Base-by-base conservation (phyloP, 2,888 invertebrate genomes). In the Capitulum mitella region DNA sequence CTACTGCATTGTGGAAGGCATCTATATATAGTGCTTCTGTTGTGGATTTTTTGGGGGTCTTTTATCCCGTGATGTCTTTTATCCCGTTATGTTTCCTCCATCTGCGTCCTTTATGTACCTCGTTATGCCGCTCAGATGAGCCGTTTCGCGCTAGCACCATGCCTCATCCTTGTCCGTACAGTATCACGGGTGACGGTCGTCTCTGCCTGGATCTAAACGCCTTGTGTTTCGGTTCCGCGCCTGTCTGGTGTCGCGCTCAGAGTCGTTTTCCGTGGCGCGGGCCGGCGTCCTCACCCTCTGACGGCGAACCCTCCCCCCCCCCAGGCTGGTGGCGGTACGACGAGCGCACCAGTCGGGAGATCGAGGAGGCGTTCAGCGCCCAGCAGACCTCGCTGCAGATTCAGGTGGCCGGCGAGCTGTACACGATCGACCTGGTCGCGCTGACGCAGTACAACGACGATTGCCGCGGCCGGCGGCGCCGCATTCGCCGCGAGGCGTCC, bases 241-340 rank as follows among this genome's bases (percentile, higher is more conserved):
- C 64, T 8, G 46, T 14, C 10, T 46, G 10, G 10, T 14, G 8
- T 46, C 46, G 8, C 10, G 10, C 46, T 46, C 46, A 46, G 46
- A 12, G 10, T 46, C 46, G 10, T 46, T 78, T 78, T 77, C 80
- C 85, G 79, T 54, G 22, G 54, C 22, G 22, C 54, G 16, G 19
- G 6, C 6, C 16, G 26, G 19, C 3, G 19, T 22, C 19, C 54
- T 22, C 51, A 10, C 51, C 51, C 51, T 22, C 51, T 22, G 16
- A 22, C n/a, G n/a, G n/a, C n/a, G n/a, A n/a, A n/a, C n/a, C 51
- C 51, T n/a, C 58, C 6, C 58, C 34, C 97, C 6, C 51, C 70
- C 32, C 81, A 93, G 97, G 97, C 82, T 98, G 98, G 98, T 98
- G 98, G 98, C 95, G 96, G 86, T 98, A 97, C 85, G 97, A 98